Evolutionary conservation across 2,797 vertebrate genomes (phyloP).

Genomic region (Muscicapa striata): DNA sequence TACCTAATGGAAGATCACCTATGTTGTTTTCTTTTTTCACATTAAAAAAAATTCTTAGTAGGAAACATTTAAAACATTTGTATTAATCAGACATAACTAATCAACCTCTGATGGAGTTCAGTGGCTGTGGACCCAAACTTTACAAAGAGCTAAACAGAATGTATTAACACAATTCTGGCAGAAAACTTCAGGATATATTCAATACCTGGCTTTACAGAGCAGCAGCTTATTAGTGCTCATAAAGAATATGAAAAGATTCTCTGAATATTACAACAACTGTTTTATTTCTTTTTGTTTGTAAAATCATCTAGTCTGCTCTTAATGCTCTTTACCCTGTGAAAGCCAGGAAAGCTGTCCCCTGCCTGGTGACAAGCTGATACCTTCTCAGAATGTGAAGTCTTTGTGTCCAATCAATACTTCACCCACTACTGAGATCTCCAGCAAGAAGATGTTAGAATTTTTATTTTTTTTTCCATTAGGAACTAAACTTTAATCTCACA

Average conservation of each 20-base stretch:
- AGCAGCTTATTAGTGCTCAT: not conserved
- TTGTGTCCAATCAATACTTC: not conserved
- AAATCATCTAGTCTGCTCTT: not conserved
- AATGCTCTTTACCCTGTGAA: not conserved
- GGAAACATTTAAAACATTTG: not conserved
- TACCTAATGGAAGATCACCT: not conserved
- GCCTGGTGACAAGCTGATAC: not conserved
- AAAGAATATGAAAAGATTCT: not conserved
- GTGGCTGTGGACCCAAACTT: not conserved
- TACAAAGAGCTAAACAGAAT: not conserved
- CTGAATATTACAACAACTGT: not conserved
- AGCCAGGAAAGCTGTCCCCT: not conserved
- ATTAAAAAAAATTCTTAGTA: not conserved
- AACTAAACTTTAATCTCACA: not conserved
- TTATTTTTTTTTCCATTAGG: not conserved
- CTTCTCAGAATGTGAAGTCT: not conserved
- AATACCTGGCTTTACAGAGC: not conserved
- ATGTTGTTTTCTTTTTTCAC: not conserved
- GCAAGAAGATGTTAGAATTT: not conserved
- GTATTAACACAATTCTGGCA: not conserved
- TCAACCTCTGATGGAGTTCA: not conserved
- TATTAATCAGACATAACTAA: not conserved
- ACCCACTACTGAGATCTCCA: not conserved
- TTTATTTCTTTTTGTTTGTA: not conserved
- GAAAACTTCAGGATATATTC: not conserved